Evolutionary conservation across 2,888 invertebrate genomes (phyloP), one percentile per base, ranked within the genome.

Genomic region (Brenthis ino): DNA sequence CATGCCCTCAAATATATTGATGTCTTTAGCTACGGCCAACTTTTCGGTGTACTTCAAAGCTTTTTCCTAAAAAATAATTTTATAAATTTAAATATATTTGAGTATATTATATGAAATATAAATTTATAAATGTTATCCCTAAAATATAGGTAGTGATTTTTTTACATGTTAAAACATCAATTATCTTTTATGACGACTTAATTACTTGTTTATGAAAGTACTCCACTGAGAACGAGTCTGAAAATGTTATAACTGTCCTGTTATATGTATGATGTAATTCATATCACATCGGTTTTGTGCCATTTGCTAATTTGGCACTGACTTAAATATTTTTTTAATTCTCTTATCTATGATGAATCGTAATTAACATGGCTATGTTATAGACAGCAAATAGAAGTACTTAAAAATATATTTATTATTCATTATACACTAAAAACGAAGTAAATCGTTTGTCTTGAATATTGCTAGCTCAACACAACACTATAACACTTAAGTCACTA

Each of bases 41-140:
- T 87, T 87, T 76, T 95, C 95, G 54, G 95, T 93, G 75, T 94
- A 93, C 76, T 93, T 94, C 28, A 94, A 81, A 11, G 95, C 94
- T 77, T 94, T 91, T 93, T 94, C 94, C 94, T 94, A 89, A 20
- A 82, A 85, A 65, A 65, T 11, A 75, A 72, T 72, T n/a, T 11
- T 33, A 50, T 28, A 60, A 28, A 51, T 37, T 53, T 37, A 12
- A 53, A 13, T 13, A 61, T 14, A 33, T 16, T 53, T 70, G n/a
- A 37, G 51, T 5, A 37, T 20, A 48, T 54, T 13, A 57, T 55
- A 51, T 28, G 24, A 13, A 20, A 37, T 43, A 57, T 56, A 16
- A 54, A 63, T 37, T 53, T 51, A 33, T 43, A 14, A 6, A 61
- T 60, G 28, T 60, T 12, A 16, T n/a, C 12, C 8, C 11, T 43